Percentiles rank a stretch among this genome's conserved stretches.
Conservation (phyloP, 2,113 vertebrate genomes). For the Apteryx mantelli region DNA sequence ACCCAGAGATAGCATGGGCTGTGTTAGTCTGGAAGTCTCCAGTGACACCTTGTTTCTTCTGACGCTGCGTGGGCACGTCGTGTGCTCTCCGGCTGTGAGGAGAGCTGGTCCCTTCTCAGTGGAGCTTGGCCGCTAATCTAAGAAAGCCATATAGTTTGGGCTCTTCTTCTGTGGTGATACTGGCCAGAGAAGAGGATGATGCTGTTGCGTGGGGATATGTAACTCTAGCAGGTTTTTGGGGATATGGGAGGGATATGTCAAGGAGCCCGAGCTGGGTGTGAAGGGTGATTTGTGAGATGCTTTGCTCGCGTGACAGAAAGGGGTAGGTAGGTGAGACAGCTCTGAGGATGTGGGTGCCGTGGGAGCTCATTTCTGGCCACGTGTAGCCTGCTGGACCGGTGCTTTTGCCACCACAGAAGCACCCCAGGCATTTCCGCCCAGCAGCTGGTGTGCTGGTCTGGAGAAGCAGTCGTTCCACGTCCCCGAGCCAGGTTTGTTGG, state of each 20-base stretch:
- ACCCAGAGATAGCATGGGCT: background rate
- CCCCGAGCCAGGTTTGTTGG: background rate
- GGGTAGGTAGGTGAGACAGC: background rate
- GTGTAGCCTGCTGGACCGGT: slow-evolving; percentile 35
- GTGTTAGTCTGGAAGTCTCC: background rate
- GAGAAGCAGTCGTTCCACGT: background rate
- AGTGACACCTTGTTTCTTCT: fast-evolving
- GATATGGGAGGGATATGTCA: too few relatives aligned
- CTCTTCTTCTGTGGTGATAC: background rate
- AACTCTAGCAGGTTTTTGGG: background rate
- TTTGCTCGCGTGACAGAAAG: too few relatives aligned
- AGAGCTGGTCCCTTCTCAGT: background rate
- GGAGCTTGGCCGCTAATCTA: fast-evolving
- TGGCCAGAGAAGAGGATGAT: background rate
- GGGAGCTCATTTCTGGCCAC: background rate
- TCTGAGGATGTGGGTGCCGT: fast-evolving
- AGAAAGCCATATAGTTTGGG: background rate
- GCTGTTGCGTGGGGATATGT: fast-evolving
- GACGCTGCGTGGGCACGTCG: fast-evolving
- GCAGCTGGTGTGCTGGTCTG: background rate
- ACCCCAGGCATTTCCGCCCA: background rate
- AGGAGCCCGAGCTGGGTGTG: background rate
- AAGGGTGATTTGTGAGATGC: background rate
- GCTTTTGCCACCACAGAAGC: background rate
- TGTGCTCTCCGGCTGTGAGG: background rate